phyloP scores from a whole-genome alignment of 2,797 vertebrate genomes.

The Hozukius guyotensis region DNA sequence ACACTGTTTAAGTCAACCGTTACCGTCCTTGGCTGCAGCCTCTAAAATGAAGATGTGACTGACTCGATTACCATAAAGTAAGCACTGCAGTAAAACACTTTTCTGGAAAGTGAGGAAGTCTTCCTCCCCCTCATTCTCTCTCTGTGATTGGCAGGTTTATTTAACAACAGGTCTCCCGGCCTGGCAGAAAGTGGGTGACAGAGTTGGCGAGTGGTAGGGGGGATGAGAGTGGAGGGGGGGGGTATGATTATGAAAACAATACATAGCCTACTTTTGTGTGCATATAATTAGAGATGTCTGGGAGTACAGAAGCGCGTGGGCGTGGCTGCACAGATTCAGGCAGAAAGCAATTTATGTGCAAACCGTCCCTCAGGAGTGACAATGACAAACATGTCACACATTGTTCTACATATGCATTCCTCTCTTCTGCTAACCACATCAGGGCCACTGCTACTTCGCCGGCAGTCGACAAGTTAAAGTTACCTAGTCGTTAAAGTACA shows the following conservation, averaged over 20 bases:
- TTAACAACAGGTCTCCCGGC: conserved; percentile 64
- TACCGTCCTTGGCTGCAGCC: conserved; percentile 44
- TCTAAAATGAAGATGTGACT: conserved; percentile 63
- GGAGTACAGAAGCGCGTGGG: conserved; percentile 26
- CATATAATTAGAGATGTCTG: conserved; percentile 69
- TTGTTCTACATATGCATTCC: conserved; percentile 35
- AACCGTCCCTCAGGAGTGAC: conserved; percentile 32
- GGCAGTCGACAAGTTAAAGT: not conserved
- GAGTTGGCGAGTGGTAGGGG: conserved; percentile 19
- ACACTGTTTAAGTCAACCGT: conserved; percentile 21
- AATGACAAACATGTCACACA: conserved; percentile 54
- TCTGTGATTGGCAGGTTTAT: conserved; percentile 74
- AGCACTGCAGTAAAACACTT: conserved; percentile 34
- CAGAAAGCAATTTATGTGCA: conserved; percentile 46
- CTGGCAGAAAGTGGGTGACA: conserved; percentile 62
- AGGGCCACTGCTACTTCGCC: not conserved
- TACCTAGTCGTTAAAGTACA: not conserved
- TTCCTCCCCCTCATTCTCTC: not conserved
- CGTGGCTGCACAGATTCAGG: conserved; percentile 31
- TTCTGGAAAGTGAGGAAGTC: conserved; percentile 8
- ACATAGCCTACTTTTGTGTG: conserved; percentile 74
- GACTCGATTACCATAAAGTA: conserved; percentile 50
- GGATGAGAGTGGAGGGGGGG: not conserved
- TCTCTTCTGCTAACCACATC: not conserved
- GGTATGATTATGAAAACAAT: conserved; percentile 62